Base-by-base conservation (phyloP, 2,113 vertebrate species). In the Dolichallabes microphthalmus region DNA sequence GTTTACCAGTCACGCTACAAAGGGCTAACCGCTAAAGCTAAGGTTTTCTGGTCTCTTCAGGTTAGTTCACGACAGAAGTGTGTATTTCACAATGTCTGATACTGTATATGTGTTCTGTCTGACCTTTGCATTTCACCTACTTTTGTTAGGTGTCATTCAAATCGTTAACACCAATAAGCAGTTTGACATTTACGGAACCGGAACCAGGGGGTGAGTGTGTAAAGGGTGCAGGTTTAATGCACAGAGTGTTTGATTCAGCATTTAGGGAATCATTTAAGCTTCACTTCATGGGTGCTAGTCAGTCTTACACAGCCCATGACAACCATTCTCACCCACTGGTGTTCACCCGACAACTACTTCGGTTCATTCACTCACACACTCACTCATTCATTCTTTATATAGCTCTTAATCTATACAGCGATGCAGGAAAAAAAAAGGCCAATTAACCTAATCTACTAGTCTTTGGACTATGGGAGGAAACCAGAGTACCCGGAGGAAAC, bases 141-240 rank as follows among this genome's bases (percentile, higher is more conserved):
- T 32, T 10, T 20, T 78, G 52, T 22, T 78, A 32, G 27, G 32
- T 4, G 27, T 76, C 50, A 30, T 53, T 52, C 53, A 22, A 53
- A 53, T 58, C 9, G 5, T 78, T 78, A 35, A 19, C 32, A 58
- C 27, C 53, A 78, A 78, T 58, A 58, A 58, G 53, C 53, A 35
- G 53, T 22, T 58, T 78, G 75, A 58, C 75, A 78, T 78, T 78
- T 78, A 32, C 75, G 32, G 75, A 35, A 78, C 53, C 35, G 75
- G 53, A 58, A 58, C 27, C 27, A 10, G 45, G 9, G 55, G 53
- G 4, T 58, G 53, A 58, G 27, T 32, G 17, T 19, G 53, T 78
- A 30, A 78, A 58, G 53, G 30, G 53, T 58, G 9, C 17, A 19
- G 53, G 27, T 58, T 53, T 78, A 78, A 3, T 20, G 27, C 17